A percentile compares a stretch with the other conserved stretches of the same genome.
These are phyloP conservation scores for Cheilosia impressa DNA, from an alignment of 2,888 invertebrate species.

Conservation along the genomic window DNA sequence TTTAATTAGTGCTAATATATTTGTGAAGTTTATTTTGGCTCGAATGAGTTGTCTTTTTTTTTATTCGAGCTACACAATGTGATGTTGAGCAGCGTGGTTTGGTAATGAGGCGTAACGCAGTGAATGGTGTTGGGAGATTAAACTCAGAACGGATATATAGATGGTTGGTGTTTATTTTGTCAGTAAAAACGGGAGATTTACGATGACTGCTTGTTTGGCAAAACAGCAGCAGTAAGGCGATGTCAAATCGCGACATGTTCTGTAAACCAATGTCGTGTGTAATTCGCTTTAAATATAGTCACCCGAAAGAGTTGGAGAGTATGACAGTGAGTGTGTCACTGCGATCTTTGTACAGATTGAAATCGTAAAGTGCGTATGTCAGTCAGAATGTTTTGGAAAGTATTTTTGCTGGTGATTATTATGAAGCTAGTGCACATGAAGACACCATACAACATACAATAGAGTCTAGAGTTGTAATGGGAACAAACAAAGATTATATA, in stretches of 20 bases:
- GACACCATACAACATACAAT: too few species aligned
- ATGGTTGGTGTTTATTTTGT: constrained; percentile 25
- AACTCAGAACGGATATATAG: constrained; percentile 59
- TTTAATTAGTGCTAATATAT: constrained; percentile 64
- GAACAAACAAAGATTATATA: too few species aligned
- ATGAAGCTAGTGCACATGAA: too few species aligned
- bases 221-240: neutral
- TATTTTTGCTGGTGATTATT: too few species aligned
- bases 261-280: neutral
- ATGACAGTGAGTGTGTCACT: too few species aligned
- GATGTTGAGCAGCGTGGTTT: constrained; percentile 48
- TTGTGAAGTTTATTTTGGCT: constrained; percentile 53
- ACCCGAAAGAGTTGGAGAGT: too few species aligned
- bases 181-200: constrained; percentile 13
- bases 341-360: too few species aligned
- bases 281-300: too few species aligned
- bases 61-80: constrained; percentile 47
- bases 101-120: constrained; percentile 38
- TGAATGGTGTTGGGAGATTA: constrained; percentile 36
- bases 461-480: too few species aligned
- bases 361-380: too few species aligned
- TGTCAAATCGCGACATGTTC: constrained; percentile 21
- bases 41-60: constrained; percentile 30
- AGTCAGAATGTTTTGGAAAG: too few species aligned
- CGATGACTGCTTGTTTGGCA: constrained; percentile 8